Base-by-base conservation (phyloP, 2,888 invertebrate species). In the Zygothrica quintamaculata region DNA sequence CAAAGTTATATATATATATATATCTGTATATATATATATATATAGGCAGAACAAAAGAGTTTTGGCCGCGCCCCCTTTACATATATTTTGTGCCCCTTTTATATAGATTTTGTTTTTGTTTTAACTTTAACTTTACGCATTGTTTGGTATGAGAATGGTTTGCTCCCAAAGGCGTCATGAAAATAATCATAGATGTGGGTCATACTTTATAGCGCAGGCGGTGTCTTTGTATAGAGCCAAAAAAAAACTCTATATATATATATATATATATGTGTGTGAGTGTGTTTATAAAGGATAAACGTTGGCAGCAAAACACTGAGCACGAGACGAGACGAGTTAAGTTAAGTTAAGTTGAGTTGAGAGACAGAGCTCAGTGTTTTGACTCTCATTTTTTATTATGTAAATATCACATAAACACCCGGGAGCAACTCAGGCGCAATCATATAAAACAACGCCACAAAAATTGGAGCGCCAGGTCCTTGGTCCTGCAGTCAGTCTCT, bases 351-450 rank as follows among this genome's bases (percentile, higher is more conserved):
- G n/a, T n/a, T n/a, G n/a, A n/a, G n/a, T n/a, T n/a, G n/a, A n/a
- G n/a, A n/a, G n/a, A n/a, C n/a, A 29, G 22, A 43, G 40, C 56
- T 57, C 9, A 31, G 40, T 39, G 31, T 40, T 65, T 81, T 64
- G 72, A 84, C 87, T 87, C 78, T 87, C 85, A 74, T 77, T 85
- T 85, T n/a, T 89, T 84, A 88, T 88, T 89, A 89, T 88, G 88
- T 81, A 88, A 88, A 89, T 89, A 89, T 86, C 76, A 71, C 78
- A 89, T 86, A 87, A 89, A 89, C 88, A 89, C 81, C 88, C 88
- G 81, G 84, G 72, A 88, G 88, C 89, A 66, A 58, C 71, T 68
- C 68, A 43, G 64, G 64, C 76, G 77, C 84, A 80, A 77, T 81
- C 82, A 87, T 75, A 70, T 75, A 82, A 81, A 80, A 65, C 66